Evolutionary conservation across 2,888 invertebrate species (phyloP).

Genomic region (Dicranocentrus wangi): DNA sequence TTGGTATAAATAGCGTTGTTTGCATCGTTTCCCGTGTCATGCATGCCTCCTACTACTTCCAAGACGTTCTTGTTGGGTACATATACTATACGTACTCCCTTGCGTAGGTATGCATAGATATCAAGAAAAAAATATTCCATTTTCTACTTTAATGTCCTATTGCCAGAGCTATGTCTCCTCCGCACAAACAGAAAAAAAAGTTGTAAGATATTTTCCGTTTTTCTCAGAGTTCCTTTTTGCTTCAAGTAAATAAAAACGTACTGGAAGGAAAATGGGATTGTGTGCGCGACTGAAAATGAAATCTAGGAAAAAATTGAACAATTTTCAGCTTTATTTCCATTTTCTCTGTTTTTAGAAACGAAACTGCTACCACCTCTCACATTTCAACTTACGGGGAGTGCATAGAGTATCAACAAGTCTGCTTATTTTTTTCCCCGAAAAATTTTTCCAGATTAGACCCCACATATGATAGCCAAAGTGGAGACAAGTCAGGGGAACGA

Average conservation of each 20-base stretch:
- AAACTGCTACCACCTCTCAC: no score
- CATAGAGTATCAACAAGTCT: slow-evolving; percentile 18
- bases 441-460: neutral
- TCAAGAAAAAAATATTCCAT: neutral
- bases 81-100: no score
- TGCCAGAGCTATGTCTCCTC: neutral
- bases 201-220: neutral
- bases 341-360: neutral
- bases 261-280: neutral
- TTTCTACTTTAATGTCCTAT: slow-evolving; percentile 18
- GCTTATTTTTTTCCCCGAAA: neutral
- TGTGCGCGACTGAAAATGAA: slow-evolving; percentile 9
- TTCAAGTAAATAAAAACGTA: neutral
- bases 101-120: no score
- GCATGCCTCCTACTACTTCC: no score
- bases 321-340: slow-evolving; percentile 28
- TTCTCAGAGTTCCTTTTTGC: neutral
- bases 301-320: slow-evolving; percentile 20
- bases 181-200: neutral
- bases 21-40: no score
- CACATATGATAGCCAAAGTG: neutral
- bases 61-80: neutral
- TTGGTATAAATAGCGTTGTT: slow-evolving; percentile 50
- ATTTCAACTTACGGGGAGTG: no score
- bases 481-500: neutral